Percentiles rank a stretch among this genome's conserved stretches.
Conservation (phyloP, 2,113 vertebrate species). For the Centrocercus urophasianus region DNA sequence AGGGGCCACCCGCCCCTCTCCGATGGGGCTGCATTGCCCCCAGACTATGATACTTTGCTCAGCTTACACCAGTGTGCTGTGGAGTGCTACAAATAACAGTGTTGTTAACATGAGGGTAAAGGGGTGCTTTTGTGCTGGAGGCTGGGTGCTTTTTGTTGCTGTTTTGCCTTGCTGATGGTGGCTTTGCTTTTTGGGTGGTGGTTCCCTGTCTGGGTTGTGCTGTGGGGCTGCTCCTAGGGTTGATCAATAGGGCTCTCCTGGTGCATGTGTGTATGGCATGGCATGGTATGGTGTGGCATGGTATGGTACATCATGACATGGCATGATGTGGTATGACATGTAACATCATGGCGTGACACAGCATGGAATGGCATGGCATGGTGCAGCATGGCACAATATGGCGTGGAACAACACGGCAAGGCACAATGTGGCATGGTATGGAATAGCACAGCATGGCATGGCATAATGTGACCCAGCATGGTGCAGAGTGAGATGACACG, state of each 20-base stretch:
- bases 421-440: too few relatives aligned
- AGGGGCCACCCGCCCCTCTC: not conserved
- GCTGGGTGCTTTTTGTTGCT: not conserved
- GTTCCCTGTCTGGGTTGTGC: not conserved
- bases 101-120: not conserved
- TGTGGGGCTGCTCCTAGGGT: not conserved
- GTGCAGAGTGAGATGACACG: too few relatives aligned
- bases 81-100: not conserved
- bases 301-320: not conserved
- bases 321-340: not conserved
- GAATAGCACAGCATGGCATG: too few relatives aligned
- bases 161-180: accelerated
- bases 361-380: not conserved
- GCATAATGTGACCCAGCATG: too few relatives aligned
- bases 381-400: too few relatives aligned
- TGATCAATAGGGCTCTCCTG: not conserved
- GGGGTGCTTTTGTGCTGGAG: not conserved
- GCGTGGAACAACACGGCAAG: too few relatives aligned
- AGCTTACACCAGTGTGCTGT: accelerated
- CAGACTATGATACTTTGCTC: not conserved
- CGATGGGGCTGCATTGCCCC: not conserved
- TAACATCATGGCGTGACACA: not conserved
- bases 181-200: not conserved
- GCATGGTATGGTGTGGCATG: not conserved
- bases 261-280: not conserved